These are phyloP conservation scores for Pemphigus obesinymphae DNA, from an alignment of 1,140 invertebrate genomes.

Conservation along the genomic window DNA sequence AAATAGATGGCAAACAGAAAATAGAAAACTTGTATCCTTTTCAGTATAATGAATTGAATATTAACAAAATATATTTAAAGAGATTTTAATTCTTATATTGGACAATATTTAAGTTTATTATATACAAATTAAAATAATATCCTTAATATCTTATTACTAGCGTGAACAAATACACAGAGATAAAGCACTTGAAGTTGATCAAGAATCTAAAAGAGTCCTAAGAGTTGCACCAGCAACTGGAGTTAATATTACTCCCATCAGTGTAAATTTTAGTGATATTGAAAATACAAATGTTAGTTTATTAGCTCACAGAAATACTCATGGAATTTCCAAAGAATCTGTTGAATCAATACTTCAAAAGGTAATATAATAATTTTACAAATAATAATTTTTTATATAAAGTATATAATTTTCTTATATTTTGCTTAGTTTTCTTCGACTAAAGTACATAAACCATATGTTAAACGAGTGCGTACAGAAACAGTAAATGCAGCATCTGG, in stretches of 20 bases:
- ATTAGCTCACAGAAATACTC: conserved; percentile 35
- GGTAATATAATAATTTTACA: background rate
- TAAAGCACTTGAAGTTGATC: background rate
- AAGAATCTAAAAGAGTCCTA: conserved; percentile 23
- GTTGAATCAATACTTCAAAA: conserved; percentile 37
- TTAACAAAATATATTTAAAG: background rate
- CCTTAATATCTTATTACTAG: too few relatives aligned
- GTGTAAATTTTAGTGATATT: conserved; percentile 35
- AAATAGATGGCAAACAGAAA: conserved; percentile 65
- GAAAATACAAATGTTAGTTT: conserved; percentile 38
- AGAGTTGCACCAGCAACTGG: conserved; percentile 32
- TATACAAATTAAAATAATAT: background rate
- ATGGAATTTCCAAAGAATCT: conserved; percentile 37
- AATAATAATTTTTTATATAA: background rate
- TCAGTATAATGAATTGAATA: background rate
- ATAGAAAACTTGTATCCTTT: conserved; percentile 58
- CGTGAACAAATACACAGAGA: conserved; percentile 38
- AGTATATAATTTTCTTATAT: background rate
- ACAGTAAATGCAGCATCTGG: background rate
- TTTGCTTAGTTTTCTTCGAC: conserved; percentile 16
- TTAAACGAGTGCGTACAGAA: conserved; percentile 18
- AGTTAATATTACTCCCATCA: conserved; percentile 33
- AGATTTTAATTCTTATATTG: background rate
- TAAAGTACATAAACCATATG: conserved; percentile 33
- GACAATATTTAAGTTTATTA: background rate